A percentile compares a stretch with the other conserved stretches of the same genome.
These are phyloP conservation scores for Bembecia ichneumoniformis DNA, from an alignment of 2,888 invertebrate species.

Conservation along the genomic window DNA sequence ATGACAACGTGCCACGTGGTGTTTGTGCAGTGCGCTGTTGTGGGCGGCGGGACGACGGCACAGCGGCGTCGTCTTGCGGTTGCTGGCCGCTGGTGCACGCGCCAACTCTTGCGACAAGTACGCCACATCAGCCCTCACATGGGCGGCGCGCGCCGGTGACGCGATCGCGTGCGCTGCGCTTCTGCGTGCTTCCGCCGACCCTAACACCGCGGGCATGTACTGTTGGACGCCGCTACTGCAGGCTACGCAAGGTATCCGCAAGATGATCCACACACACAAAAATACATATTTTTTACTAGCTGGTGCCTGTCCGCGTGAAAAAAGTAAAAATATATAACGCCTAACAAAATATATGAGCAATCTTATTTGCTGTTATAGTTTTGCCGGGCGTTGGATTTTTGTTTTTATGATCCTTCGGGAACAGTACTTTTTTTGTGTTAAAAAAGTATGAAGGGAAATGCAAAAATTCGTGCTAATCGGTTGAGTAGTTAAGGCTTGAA, in stretches of 20 bases:
- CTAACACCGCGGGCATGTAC: slow-evolving; percentile 96
- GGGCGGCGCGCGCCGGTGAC: slow-evolving; percentile 95
- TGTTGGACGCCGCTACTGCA: slow-evolving; percentile 95
- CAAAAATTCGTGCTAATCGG: too few relatives aligned
- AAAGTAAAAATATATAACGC: too few relatives aligned
- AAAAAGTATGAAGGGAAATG: too few relatives aligned
- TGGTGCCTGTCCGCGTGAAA: too few relatives aligned
- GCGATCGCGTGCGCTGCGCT: slow-evolving; percentile 86
- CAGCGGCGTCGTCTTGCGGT: slow-evolving; percentile 84
- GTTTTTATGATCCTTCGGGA: too few relatives aligned
- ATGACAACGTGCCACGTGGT: too few relatives aligned
- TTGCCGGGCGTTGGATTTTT: too few relatives aligned
- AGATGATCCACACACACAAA: not conserved
- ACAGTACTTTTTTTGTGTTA: too few relatives aligned
- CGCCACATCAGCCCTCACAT: slow-evolving; percentile 95
- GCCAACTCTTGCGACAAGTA: slow-evolving; percentile 97
- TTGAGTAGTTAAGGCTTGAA: too few relatives aligned
- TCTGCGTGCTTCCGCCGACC: slow-evolving; percentile 87
- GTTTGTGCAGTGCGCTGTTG: slow-evolving; percentile 80
- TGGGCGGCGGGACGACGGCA: slow-evolving; percentile 97
- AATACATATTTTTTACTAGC: not conserved
- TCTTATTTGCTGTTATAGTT: too few relatives aligned
- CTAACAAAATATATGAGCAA: too few relatives aligned
- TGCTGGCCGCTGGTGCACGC: slow-evolving; percentile 91
- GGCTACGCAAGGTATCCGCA: slow-evolving; percentile 63